A percentile compares a stretch with the other conserved stretches of the same genome.
These are phyloP conservation scores for Platanista minor DNA, from an alignment of 2,113 vertebrate genomes.

Conservation along the genomic window DNA sequence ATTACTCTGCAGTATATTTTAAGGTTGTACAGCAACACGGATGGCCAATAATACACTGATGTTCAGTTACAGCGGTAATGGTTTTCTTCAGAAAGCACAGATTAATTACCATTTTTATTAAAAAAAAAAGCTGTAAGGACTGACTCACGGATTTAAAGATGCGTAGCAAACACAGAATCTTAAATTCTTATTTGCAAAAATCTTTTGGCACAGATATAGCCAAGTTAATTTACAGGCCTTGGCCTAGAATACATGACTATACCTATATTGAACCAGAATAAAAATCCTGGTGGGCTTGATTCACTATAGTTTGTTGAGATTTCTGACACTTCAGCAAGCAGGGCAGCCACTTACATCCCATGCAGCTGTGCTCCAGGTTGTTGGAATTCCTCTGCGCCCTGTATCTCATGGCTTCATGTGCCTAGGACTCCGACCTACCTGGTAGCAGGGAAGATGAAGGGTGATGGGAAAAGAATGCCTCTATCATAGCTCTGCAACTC, in stretches of 20 bases:
- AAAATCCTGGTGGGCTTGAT: background rate
- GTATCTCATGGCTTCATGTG: accelerated
- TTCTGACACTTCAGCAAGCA: background rate
- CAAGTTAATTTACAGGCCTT: background rate
- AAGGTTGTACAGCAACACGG: background rate
- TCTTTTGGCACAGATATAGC: background rate
- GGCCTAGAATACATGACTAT: background rate
- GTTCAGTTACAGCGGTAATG: background rate
- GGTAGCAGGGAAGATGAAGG: background rate
- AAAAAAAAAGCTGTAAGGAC: background rate
- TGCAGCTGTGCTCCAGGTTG: background rate
- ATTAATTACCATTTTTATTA: background rate
- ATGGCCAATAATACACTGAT: background rate
- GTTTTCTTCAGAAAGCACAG: background rate
- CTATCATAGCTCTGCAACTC: background rate
- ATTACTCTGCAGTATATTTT: background rate
- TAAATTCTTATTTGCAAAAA: background rate
- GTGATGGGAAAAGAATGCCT: background rate
- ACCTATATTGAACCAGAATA: background rate
- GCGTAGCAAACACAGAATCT: background rate
- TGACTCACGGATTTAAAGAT: conserved; percentile 7
- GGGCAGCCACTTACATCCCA: accelerated
- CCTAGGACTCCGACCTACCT: background rate
- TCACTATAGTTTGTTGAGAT: accelerated
- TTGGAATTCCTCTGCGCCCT: background rate